Evolutionary conservation across 1,140 invertebrate genomes (phyloP).

Genomic region (Drosophila pandora): DNA sequence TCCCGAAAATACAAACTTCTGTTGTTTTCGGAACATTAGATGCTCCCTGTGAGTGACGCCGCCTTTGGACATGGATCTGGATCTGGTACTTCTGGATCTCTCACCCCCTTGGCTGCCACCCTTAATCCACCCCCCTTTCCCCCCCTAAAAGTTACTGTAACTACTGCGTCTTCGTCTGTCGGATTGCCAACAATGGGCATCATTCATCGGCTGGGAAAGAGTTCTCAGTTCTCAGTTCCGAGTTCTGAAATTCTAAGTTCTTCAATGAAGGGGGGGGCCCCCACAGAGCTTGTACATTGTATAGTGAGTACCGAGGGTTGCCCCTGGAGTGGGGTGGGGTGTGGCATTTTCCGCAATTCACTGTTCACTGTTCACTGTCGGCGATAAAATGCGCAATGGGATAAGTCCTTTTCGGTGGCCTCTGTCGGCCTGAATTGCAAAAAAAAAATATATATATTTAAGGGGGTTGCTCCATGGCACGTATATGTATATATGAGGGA

Average conservation of each 20-base stretch:
- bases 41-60: slow-evolving; percentile 6
- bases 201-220: slow-evolving; percentile 72
- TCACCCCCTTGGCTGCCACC: not conserved
- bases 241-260: slow-evolving; percentile 13
- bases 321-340: slow-evolving; percentile 28
- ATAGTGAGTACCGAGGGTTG: not conserved
- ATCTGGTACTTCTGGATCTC: not conserved
- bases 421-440: not conserved
- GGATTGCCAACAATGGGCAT: slow-evolving; percentile 72
- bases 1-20: slow-evolving; percentile 7
- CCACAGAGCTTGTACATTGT: slow-evolving; percentile 52
- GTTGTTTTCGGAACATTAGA: slow-evolving; percentile 67
- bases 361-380: slow-evolving; percentile 14
- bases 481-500: too few species aligned
- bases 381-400: slow-evolving; percentile 71
- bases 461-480: slow-evolving; percentile 4
- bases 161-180: slow-evolving; percentile 60
- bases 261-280: not conserved
- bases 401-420: slow-evolving; percentile 38
- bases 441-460: not conserved
- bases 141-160: slow-evolving; percentile 43
- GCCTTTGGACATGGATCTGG: not conserved
- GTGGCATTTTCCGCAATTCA: slow-evolving; percentile 70
- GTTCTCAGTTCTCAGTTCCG: slow-evolving; percentile 6
- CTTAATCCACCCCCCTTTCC: not conserved